These are phyloP conservation scores for Caenorhabditis macrosperma DNA, from an alignment of 2,888 invertebrate genomes.

Conservation along the genomic window DNA sequence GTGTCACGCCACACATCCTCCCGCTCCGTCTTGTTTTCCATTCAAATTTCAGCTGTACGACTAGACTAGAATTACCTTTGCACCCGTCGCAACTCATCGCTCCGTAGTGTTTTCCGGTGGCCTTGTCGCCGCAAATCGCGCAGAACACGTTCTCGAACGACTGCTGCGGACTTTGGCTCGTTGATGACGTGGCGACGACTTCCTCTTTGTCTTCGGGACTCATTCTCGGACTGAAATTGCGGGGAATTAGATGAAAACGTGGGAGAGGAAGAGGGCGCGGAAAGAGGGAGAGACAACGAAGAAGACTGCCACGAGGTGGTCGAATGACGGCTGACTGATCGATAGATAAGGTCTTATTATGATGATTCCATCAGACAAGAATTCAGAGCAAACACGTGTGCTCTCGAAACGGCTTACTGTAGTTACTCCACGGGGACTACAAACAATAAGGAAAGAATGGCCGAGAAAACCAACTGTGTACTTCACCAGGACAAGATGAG, in stretches of 20 bases:
- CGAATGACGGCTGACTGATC: conserved; percentile 51
- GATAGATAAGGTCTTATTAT: conserved; percentile 45
- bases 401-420: conserved; percentile 2
- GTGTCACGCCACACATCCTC: conserved; percentile 16
- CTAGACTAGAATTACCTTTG: conserved; percentile 64
- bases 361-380: conserved; percentile 30
- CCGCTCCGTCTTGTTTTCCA: background rate
- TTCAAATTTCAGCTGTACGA: background rate
- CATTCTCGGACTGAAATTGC: conserved; percentile 24
- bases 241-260: background rate
- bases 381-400: conserved; percentile 7
- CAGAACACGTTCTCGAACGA: conserved; percentile 59
- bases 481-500: conserved; percentile 5
- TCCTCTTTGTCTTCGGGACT: conserved; percentile 25
- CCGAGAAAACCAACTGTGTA: background rate
- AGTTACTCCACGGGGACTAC: conserved; percentile 17
- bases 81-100: conserved; percentile 78
- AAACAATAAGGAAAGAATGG: background rate
- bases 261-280: background rate
- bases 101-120: conserved; percentile 79
- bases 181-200: conserved; percentile 10
- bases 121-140: conserved; percentile 76
- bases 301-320: conserved; percentile 48
- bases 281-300: background rate
- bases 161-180: conserved; percentile 31